These are phyloP conservation scores for Nebria brevicollis DNA, from an alignment of 2,888 invertebrate species.

Conservation along the genomic window DNA sequence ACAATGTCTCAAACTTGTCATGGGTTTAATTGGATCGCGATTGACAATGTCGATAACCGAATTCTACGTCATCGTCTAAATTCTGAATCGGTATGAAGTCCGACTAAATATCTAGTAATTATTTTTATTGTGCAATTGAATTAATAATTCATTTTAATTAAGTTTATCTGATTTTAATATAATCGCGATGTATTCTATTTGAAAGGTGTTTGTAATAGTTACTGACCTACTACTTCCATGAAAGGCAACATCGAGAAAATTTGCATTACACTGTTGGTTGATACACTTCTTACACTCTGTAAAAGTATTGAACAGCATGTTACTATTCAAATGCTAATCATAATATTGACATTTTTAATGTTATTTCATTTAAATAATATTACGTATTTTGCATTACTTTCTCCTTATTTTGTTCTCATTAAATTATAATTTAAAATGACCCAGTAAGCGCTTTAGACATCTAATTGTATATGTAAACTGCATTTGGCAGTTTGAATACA, in stretches of 20 bases:
- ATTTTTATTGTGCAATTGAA: constrained; percentile 45
- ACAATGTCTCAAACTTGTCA: constrained; percentile 45
- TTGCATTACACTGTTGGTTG: background rate
- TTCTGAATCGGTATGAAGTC: constrained; percentile 11
- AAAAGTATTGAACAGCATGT: background rate
- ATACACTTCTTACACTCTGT: too few relatives aligned
- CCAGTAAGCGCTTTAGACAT: too few relatives aligned
- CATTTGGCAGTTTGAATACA: too few relatives aligned
- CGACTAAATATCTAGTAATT: constrained; percentile 40
- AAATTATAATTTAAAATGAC: too few relatives aligned
- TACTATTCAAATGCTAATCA: background rate
- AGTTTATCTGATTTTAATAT: constrained; percentile 44
- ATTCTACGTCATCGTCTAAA: constrained; percentile 21
- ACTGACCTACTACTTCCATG: background rate
- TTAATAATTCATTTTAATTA: constrained; percentile 46
- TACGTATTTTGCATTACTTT: background rate
- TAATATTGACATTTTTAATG: background rate
- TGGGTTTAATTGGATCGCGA: constrained; percentile 39
- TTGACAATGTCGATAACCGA: constrained; percentile 31
- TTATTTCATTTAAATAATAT: background rate
- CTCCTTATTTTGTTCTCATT: background rate
- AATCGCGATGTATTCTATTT: constrained; percentile 38
- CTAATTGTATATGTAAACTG: too few relatives aligned
- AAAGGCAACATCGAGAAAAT: background rate
- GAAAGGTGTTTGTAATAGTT: constrained; percentile 34